phyloP scores from a whole-genome alignment of 2,113 vertebrate genomes.

The Ciconia boyciana region DNA sequence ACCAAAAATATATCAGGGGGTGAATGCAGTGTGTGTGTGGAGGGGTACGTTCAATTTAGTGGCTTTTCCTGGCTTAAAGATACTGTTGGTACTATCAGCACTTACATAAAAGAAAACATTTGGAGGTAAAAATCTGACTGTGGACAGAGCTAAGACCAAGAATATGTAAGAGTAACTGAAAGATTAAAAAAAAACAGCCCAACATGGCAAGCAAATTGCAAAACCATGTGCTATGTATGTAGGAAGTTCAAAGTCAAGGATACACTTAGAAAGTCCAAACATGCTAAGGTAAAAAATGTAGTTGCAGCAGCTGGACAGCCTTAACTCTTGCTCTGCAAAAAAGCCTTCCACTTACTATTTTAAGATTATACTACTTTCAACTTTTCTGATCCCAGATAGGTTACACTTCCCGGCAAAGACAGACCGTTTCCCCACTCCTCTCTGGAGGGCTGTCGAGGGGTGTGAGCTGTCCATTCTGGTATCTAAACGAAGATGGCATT shows the following conservation, averaged over 20 bases:
- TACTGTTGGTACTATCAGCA: background rate
- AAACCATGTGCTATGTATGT: background rate
- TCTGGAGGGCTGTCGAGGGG: background rate
- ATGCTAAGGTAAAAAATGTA: background rate
- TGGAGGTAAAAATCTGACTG: background rate
- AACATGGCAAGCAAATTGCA: background rate
- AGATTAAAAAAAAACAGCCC: background rate
- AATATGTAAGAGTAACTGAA: background rate
- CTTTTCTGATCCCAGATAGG: background rate
- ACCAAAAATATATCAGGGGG: background rate
- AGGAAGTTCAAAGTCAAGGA: background rate
- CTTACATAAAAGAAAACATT: background rate
- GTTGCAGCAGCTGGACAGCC: background rate
- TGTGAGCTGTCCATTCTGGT: accelerated
- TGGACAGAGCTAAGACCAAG: background rate
- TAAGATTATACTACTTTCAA: background rate
- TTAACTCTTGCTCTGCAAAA: background rate
- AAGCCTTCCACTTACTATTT: background rate
- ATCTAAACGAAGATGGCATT: background rate
- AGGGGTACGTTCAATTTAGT: background rate
- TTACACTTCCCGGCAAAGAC: background rate
- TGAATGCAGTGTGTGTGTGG: accelerated
- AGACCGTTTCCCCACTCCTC: background rate
- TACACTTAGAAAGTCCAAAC: background rate
- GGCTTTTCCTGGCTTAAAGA: background rate